A percentile compares a stretch with the other conserved stretches of the same genome.
Evolutionary conservation across 2,113 vertebrate genomes (phyloP).

Genomic region (Atrichornis clamosus): DNA sequence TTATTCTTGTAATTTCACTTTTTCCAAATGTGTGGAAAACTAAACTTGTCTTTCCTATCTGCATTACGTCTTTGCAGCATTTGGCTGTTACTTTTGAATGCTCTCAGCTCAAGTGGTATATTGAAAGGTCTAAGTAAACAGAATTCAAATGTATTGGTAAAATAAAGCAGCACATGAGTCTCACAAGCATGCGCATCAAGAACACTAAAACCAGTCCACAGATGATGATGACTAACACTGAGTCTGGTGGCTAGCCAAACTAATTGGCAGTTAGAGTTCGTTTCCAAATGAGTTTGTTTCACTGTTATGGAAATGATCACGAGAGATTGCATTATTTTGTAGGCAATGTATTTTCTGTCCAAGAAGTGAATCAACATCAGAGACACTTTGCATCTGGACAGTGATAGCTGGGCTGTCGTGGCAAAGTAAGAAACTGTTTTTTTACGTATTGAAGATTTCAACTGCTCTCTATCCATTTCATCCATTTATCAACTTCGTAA

Average conservation of each 20-base stretch:
- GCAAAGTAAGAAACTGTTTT: background rate
- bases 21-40: background rate
- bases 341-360: background rate
- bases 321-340: background rate
- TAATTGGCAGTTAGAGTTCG: background rate
- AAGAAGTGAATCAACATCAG: constrained; percentile 10
- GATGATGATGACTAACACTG: constrained; percentile 22
- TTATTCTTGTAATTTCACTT: background rate
- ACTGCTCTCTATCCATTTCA: background rate
- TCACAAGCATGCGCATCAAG: background rate
- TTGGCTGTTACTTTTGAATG: background rate
- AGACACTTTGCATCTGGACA: constrained; percentile 22
- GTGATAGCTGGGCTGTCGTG: background rate
- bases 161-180: background rate
- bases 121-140: background rate
- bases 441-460: background rate
- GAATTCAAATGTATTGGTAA: background rate
- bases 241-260: background rate
- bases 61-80: background rate
- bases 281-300: background rate
- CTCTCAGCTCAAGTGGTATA: background rate
- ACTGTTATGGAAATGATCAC: background rate
- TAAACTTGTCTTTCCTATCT: background rate
- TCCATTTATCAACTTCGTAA: background rate
- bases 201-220: background rate